Conservation (phyloP, 2,888 invertebrate genomes). For the Epirrhoe tristata region DNA sequence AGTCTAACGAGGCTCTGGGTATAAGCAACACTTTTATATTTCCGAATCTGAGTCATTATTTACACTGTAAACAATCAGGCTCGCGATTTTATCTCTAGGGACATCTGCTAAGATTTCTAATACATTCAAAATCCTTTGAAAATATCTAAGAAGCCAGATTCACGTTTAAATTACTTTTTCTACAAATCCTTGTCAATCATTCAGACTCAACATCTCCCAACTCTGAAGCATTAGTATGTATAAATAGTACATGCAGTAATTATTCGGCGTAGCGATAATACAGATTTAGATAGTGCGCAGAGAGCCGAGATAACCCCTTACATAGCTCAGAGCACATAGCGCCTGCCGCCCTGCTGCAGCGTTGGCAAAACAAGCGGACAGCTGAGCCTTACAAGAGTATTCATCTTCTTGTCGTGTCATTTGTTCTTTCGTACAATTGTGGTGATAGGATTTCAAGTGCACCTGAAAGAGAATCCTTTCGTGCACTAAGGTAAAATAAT, state of each 20-base stretch:
- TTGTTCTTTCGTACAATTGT: not conserved
- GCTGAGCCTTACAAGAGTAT: not conserved
- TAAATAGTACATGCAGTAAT: slow-evolving; percentile 72
- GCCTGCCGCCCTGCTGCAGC: slow-evolving; percentile 67
- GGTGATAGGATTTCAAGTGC: no score
- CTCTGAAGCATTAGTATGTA: slow-evolving; percentile 37
- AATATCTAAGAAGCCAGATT: no score
- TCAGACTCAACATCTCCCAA: slow-evolving; percentile 19
- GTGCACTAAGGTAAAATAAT: no score
- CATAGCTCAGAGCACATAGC: slow-evolving; percentile 83
- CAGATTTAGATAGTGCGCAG: slow-evolving; percentile 82
- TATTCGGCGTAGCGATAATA: slow-evolving; percentile 82
- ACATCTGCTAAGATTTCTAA: no score
- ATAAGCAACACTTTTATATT: no score
- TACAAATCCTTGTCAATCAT: slow-evolving; percentile 12
- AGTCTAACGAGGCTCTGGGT: no score
- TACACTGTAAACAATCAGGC: no score
- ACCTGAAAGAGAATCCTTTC: no score
- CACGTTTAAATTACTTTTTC: not conserved
- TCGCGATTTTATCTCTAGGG: no score
- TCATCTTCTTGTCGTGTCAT: not conserved
- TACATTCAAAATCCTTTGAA: no score
- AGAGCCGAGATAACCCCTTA: slow-evolving; percentile 82
- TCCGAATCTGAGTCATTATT: no score
- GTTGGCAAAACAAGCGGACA: slow-evolving; percentile 50